A percentile compares a stretch with the other conserved stretches of the same genome.
Conservation (phyloP, 2,797 vertebrate species). For the Amniataba percoides region DNA sequence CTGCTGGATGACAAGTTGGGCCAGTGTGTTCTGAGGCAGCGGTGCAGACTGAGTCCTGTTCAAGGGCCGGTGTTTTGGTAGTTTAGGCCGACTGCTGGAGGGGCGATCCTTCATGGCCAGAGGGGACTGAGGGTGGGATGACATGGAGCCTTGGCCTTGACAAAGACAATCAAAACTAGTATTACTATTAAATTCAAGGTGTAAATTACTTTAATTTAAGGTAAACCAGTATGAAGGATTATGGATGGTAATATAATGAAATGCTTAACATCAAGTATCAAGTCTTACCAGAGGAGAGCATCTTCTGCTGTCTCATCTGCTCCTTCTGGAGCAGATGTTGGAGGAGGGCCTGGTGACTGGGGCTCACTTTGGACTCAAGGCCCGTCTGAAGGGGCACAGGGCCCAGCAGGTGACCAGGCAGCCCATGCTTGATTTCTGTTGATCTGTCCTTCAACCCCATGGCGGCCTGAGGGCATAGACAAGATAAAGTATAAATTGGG, state of each 20-base stretch:
- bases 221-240: not conserved
- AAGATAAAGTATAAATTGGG: not conserved
- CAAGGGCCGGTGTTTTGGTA: conserved; percentile 95
- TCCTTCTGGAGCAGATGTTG: conserved; percentile 98
- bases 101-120: conserved; percentile 92
- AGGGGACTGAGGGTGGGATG: conserved; percentile 93
- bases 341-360: conserved; percentile 97
- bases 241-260: not conserved
- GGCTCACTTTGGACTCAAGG: conserved; percentile 94
- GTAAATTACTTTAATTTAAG: not conserved
- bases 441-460: conserved; percentile 92
- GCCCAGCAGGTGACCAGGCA: conserved; percentile 91
- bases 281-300: conserved; percentile 91
- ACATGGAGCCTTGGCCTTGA: conserved; percentile 86
- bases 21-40: conserved; percentile 96
- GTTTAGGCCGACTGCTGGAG: conserved; percentile 89
- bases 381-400: conserved; percentile 87
- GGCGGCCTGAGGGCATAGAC: conserved; percentile 84
- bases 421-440: conserved; percentile 89
- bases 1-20: conserved; percentile 98
- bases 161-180: not conserved
- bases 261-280: not conserved
- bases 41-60: conserved; percentile 98
- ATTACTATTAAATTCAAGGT: not conserved
- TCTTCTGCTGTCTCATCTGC: conserved; percentile 97